phyloP scores from a whole-genome alignment of 2,113 vertebrate genomes.

The Poeciliopsis prolifica region DNA sequence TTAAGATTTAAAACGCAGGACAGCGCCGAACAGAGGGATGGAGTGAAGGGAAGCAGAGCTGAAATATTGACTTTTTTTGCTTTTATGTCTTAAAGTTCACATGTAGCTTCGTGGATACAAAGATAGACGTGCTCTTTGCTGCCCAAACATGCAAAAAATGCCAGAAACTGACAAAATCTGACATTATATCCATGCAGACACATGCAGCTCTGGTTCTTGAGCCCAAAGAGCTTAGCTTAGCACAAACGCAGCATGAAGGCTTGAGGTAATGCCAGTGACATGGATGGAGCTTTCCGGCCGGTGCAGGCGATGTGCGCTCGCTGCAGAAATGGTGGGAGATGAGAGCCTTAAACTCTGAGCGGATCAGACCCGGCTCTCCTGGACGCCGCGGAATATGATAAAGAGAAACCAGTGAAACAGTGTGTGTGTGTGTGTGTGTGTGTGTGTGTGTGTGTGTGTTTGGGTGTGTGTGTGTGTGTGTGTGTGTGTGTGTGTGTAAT shows the following conservation, averaged over 20 bases:
- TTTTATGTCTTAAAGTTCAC: slow-evolving; percentile 36
- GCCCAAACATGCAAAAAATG: slow-evolving; percentile 11
- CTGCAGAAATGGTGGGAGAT: slow-evolving; percentile 28
- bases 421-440: neutral
- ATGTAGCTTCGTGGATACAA: slow-evolving; percentile 2
- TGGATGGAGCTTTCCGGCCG: slow-evolving; percentile 66
- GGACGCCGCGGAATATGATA: slow-evolving; percentile 68
- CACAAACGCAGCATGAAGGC: slow-evolving; percentile 70
- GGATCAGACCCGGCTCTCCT: slow-evolving; percentile 66
- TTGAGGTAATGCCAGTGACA: slow-evolving; percentile 74
- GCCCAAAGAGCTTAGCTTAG: slow-evolving; percentile 72
- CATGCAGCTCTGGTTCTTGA: slow-evolving; percentile 15
- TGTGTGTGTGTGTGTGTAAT: neutral
- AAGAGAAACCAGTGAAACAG: slow-evolving; percentile 25
- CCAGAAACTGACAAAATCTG: neutral
- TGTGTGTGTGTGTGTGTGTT: neutral
- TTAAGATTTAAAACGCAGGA: slow-evolving; percentile 55
- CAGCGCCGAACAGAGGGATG: slow-evolving; percentile 15
- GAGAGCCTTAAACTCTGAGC: slow-evolving; percentile 65
- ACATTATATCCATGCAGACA: slow-evolving; percentile 9
- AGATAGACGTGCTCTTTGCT: neutral
- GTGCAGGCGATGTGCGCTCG: slow-evolving; percentile 27
- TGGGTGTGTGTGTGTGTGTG: slow-evolving; percentile 10
- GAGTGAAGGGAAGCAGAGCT: neutral
- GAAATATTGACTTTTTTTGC: slow-evolving; percentile 11